These are phyloP conservation scores for Sinocyclocheilus anshuiensis DNA, from an alignment of 2,113 vertebrate genomes.

Conservation along the genomic window DNA sequence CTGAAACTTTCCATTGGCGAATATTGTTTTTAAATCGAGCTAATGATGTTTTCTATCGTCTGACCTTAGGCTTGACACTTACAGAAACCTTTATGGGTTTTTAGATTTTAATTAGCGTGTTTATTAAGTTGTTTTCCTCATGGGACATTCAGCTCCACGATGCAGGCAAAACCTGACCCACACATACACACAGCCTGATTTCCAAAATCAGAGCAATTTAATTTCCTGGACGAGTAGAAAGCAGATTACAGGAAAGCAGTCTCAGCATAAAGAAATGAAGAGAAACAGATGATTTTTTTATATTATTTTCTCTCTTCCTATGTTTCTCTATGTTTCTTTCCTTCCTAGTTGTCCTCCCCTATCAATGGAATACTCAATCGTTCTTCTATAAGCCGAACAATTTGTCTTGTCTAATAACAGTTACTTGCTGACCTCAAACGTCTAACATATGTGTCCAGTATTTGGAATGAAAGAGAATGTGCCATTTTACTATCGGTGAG, in stretches of 20 bases:
- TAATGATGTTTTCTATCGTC: not conserved
- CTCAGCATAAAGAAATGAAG: slow-evolving; percentile 23
- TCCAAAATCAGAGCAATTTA: slow-evolving; percentile 49
- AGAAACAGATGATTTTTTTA: slow-evolving; percentile 36
- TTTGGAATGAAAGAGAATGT: too few relatives aligned
- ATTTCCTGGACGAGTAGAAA: slow-evolving; percentile 51
- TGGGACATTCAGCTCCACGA: not conserved
- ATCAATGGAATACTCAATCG: not conserved
- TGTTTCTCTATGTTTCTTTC: not conserved
- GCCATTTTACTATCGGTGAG: too few relatives aligned
- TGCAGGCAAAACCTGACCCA: not conserved
- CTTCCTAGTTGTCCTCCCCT: not conserved
- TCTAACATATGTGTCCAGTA: too few relatives aligned
- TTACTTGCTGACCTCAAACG: too few relatives aligned
- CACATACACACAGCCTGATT: slow-evolving; percentile 25
- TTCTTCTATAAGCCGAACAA: not conserved
- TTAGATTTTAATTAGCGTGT: not conserved
- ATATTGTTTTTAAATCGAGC: not conserved
- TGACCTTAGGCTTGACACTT: not conserved
- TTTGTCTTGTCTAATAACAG: too few relatives aligned
- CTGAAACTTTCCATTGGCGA: not conserved
- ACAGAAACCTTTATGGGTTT: not conserved
- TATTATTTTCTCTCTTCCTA: slow-evolving; percentile 16
- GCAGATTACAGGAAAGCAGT: slow-evolving; percentile 26
- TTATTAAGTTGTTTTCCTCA: not conserved